Conservation (phyloP, 35 echinoderm and acorn worm species). For the Nesometra sesokonis region DNA sequence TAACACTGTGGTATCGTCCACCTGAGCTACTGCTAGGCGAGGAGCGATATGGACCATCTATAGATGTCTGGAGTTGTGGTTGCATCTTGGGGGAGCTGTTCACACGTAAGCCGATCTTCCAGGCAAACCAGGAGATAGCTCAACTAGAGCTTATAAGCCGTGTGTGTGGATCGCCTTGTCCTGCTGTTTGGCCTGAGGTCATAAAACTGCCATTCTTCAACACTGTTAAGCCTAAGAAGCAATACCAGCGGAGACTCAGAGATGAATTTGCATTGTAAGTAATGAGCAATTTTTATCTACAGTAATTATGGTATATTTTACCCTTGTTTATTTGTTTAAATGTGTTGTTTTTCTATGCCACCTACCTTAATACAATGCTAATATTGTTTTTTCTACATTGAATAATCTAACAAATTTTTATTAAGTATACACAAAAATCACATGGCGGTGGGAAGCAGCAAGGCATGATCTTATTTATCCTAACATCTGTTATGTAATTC, state of each 20-base stretch:
- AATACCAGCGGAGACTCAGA: conserved; percentile 65
- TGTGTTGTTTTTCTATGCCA: too few relatives aligned
- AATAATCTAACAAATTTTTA: too few relatives aligned
- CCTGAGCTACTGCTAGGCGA: conserved; percentile 89
- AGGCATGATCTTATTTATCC: too few relatives aligned
- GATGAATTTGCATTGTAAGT: conserved; percentile 95
- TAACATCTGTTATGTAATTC: too few relatives aligned
- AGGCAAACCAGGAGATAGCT: conserved; percentile 80
- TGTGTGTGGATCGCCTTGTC: conserved; percentile 83
- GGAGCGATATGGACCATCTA: conserved; percentile 87
- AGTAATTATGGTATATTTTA: too few relatives aligned
- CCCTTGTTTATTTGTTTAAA: too few relatives aligned
- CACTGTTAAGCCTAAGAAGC: conserved; percentile 97
- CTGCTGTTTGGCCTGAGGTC: conserved; percentile 93
- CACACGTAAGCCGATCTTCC: conserved; percentile 88
- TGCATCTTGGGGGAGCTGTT: conserved; percentile 95
- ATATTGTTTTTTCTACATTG: too few relatives aligned
- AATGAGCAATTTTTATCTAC: not conserved
- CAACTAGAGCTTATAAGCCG: conserved; percentile 91
- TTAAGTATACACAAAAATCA: too few relatives aligned
- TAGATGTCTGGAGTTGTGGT: conserved; percentile 95
- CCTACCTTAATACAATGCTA: too few relatives aligned
- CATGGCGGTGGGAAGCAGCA: too few relatives aligned
- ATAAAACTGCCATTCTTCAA: conserved; percentile 78
- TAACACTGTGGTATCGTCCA: conserved; percentile 98